Evolutionary conservation across 2,113 vertebrate genomes (phyloP), one percentile per base, ranked within the genome.

Genomic region (Embiotoca jacksoni): DNA sequence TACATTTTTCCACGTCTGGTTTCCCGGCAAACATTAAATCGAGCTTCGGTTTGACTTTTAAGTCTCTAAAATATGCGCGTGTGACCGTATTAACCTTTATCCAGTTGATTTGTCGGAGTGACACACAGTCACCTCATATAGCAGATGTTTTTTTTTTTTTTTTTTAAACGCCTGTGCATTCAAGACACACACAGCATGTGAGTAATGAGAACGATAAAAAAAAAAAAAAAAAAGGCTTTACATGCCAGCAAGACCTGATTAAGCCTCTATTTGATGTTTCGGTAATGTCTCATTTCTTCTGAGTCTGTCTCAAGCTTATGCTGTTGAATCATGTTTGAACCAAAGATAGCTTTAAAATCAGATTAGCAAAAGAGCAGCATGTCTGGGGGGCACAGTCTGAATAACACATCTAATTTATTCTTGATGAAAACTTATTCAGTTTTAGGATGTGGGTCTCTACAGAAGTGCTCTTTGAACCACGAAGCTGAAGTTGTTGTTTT

Each of bases 311-410:
- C 63, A 66, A 33, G 81, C 72, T 77, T 54, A 65, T 63, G 60
- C 66, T 60, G 63, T 41, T 81, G 60, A 81, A 55, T 88, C 74
- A 76, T 81, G 83, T 74, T 65, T 71, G 59, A 79, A 63, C 63
- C 57, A 78, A 82, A 80, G 64, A 76, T 53, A 60, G 69, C 68
- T 70, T 72, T 60, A 67, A 69, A 79, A 87, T 86, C 65, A 60
- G 80, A 82, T 85, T 72, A 66, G 69, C 54, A n/a, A 30, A 57
- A 72, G 32, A 56, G 57, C 60, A 62, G 47, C 47, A 72, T 0
- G 0, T 76, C 66, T 16, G 41, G 36, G 31, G 58, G 52, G 49
- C 23, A 63, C 59, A 64, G 44, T 52, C 8, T 66, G 41, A 72
- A 81, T 57, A 68, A 50, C 56, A 68, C 23, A 65, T 75, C 33